phyloP scores from a whole-genome alignment of 2,888 invertebrate genomes.

The Lutraria lutraria region DNA sequence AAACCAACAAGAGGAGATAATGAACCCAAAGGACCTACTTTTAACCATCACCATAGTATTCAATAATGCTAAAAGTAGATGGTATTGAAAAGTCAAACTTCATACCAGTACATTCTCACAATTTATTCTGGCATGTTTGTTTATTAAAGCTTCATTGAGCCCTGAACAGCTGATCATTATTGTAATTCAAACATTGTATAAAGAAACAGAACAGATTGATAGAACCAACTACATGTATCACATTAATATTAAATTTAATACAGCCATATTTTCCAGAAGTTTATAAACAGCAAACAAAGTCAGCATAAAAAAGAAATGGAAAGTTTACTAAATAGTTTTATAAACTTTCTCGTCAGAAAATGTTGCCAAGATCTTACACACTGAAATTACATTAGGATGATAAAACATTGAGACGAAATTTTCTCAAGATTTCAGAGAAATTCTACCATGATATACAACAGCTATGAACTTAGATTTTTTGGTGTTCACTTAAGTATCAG shows the following conservation, averaged over 20 bases:
- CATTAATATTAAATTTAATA: neutral
- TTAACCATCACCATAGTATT: neutral
- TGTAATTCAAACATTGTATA: neutral
- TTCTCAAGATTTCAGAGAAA: slow-evolving; percentile 18
- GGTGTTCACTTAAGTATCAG: slow-evolving; percentile 2
- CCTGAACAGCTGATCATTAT: neutral
- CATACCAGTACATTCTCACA: neutral
- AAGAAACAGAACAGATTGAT: neutral
- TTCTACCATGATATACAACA: slow-evolving; percentile 5
- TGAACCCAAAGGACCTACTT: neutral
- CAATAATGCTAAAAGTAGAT: neutral
- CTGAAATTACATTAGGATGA: slow-evolving; percentile 6
- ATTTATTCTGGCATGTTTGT: neutral
- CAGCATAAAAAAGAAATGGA: neutral
- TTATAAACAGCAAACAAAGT: neutral
- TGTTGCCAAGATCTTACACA: neutral
- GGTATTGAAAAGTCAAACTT: neutral
- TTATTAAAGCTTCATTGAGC: neutral
- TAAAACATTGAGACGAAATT: neutral
- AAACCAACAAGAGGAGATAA: slow-evolving; percentile 9
- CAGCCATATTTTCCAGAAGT: too few relatives aligned
- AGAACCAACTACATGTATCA: neutral
- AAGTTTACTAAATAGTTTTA: neutral
- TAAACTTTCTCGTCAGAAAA: neutral
- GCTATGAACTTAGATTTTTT: slow-evolving; percentile 22